phyloP scores from a whole-genome alignment of 1,140 invertebrate genomes.

The Apis cerana region DNA sequence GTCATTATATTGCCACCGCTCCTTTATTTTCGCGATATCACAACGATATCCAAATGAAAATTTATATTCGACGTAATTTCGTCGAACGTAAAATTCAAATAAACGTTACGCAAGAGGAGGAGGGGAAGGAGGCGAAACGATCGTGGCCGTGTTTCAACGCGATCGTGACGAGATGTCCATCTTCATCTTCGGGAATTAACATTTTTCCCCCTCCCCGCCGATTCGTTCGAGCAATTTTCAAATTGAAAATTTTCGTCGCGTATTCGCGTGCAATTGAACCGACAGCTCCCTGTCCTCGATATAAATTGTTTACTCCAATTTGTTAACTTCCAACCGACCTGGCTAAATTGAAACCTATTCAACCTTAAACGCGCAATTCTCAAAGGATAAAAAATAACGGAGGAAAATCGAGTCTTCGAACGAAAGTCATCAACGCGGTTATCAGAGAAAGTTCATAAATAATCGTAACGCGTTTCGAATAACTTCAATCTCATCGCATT shows the following conservation, averaged over 20 bases:
- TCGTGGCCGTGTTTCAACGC: not conserved
- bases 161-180: constrained; percentile 20
- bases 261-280: constrained; percentile 23
- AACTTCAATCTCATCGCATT: not conserved
- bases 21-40: not conserved
- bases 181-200: constrained; percentile 43
- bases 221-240: constrained; percentile 24
- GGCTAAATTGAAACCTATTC: not conserved
- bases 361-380: too few species aligned
- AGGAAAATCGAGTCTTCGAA: not conserved
- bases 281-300: constrained; percentile 8
- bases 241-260: constrained; percentile 45
- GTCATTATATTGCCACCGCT: not conserved
- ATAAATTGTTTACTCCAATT: not conserved
- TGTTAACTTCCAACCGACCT: not conserved
- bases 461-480: too few species aligned
- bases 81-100: not conserved
- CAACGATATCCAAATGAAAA: not conserved
- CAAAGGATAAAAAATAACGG: too few species aligned
- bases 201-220: constrained; percentile 1
- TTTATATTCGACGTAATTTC: too few species aligned
- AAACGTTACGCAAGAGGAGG: not conserved
- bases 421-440: too few species aligned
- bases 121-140: not conserved
- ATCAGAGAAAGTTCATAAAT: too few species aligned